Evolutionary conservation across 2,113 vertebrate species (phyloP).

Genomic region (Eolophus roseicapilla): DNA sequence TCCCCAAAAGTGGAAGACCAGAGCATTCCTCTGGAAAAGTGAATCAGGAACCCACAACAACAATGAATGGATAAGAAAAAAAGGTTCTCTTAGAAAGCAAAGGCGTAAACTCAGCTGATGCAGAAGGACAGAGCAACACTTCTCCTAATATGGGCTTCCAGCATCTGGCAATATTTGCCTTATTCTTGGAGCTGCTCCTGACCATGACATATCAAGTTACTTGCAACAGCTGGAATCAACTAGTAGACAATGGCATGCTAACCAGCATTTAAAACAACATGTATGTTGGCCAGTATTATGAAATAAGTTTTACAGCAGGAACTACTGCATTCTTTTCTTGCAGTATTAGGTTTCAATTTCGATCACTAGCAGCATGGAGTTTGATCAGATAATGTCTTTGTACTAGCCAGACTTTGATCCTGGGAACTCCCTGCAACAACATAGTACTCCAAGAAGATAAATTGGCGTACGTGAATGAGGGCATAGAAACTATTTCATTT

Average conservation of each 20-base stretch:
- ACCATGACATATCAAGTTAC: rapidly evolving
- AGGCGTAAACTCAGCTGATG: not conserved
- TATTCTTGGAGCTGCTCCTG: constrained; percentile 2
- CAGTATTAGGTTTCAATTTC: not conserved
- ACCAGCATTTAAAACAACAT: not conserved
- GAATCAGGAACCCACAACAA: not conserved
- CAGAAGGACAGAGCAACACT: not conserved
- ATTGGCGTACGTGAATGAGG: not conserved
- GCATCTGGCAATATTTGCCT: not conserved
- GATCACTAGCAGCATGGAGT: rapidly evolving
- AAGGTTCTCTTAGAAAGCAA: not conserved
- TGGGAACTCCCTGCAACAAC: not conserved
- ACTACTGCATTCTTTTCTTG: not conserved
- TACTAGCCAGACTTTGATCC: not conserved
- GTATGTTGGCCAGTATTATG: not conserved
- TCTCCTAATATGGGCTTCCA: not conserved
- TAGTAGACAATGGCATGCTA: not conserved
- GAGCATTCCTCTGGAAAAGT: not conserved
- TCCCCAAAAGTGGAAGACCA: not conserved
- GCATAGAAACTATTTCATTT: not conserved
- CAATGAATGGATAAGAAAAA: not conserved
- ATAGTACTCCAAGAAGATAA: not conserved
- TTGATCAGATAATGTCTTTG: not conserved
- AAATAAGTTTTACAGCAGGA: constrained; percentile 6
- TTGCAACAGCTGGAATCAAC: constrained; percentile 16